phyloP scores from a whole-genome alignment of 2,888 invertebrate species.

The Pachydiplax longipennis region DNA sequence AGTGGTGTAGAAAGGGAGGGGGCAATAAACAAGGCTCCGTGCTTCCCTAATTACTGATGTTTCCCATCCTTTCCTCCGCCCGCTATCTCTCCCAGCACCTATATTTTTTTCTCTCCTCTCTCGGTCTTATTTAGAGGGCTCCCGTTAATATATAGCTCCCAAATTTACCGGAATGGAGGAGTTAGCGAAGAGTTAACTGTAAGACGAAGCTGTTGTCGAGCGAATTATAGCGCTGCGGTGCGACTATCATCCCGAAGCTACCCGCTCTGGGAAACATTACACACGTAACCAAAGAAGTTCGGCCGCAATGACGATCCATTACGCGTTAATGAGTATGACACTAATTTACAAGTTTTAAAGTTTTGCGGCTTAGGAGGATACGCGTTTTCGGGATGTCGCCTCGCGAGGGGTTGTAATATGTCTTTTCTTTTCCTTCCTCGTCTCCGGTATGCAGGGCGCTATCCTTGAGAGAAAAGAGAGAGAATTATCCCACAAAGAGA shows the following conservation, averaged over 20 bases:
- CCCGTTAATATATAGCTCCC: conserved; percentile 28
- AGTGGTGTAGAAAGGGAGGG: conserved; percentile 8
- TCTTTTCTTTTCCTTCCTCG: neutral
- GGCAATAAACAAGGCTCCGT: conserved; percentile 39
- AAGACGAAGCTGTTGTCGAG: conserved; percentile 43
- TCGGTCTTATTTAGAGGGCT: conserved; percentile 5
- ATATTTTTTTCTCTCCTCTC: neutral
- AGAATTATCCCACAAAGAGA: neutral
- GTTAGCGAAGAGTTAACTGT: conserved; percentile 40
- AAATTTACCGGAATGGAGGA: conserved; percentile 42
- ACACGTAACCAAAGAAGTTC: conserved; percentile 39
- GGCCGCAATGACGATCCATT: conserved; percentile 34
- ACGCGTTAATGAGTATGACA: conserved; percentile 37
- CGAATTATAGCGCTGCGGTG: conserved; percentile 24
- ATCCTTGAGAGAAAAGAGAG: neutral
- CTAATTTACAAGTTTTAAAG: conserved; percentile 39
- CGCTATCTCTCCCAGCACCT: neutral
- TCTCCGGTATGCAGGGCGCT: neutral
- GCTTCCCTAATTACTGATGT: conserved; percentile 43
- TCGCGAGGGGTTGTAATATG: neutral
- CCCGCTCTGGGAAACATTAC: conserved; percentile 8
- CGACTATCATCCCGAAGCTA: neutral
- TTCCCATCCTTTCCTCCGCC: neutral
- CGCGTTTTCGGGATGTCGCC: neutral
- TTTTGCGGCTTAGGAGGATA: conserved; percentile 2